Conservation (phyloP, 2,888 invertebrate genomes). For the Bugulina stolonifera region DNA sequence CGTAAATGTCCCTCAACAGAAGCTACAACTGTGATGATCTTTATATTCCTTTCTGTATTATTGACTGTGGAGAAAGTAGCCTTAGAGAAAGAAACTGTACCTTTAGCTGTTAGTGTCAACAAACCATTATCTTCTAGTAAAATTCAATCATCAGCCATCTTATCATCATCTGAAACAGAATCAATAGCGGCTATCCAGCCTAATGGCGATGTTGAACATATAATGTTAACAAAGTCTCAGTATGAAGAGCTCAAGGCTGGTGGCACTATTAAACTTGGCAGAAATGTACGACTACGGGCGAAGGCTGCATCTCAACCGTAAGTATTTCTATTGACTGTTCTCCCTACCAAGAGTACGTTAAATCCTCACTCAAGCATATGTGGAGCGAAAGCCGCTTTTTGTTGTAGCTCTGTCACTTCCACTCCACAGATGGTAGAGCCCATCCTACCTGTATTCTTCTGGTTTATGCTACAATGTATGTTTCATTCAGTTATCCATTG, state of each 20-base stretch:
- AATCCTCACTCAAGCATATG: too few relatives aligned
- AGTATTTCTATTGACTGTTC: background rate
- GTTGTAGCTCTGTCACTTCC: conserved; percentile 33
- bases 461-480: too few relatives aligned
- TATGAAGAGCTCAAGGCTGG: conserved; percentile 24
- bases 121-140: background rate
- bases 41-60: background rate
- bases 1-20: too few relatives aligned
- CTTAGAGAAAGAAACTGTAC: background rate
- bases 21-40: background rate
- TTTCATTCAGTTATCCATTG: too few relatives aligned
- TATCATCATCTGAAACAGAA: background rate
- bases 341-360: too few relatives aligned
- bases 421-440: too few relatives aligned
- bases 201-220: conserved; percentile 19
- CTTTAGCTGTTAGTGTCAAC: background rate
- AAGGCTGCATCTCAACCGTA: conserved; percentile 1
- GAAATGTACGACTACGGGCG: background rate
- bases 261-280: conserved; percentile 16
- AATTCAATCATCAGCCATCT: background rate
- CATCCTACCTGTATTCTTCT: too few relatives aligned
- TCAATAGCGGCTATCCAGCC: conserved; percentile 17
- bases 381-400: too few relatives aligned
- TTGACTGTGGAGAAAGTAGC: conserved; percentile 21
- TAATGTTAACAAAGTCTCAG: conserved; percentile 22